Evolutionary conservation across 2,888 invertebrate species (phyloP), one percentile per base, ranked within the genome.

Genomic region (Diogma glabrata): DNA sequence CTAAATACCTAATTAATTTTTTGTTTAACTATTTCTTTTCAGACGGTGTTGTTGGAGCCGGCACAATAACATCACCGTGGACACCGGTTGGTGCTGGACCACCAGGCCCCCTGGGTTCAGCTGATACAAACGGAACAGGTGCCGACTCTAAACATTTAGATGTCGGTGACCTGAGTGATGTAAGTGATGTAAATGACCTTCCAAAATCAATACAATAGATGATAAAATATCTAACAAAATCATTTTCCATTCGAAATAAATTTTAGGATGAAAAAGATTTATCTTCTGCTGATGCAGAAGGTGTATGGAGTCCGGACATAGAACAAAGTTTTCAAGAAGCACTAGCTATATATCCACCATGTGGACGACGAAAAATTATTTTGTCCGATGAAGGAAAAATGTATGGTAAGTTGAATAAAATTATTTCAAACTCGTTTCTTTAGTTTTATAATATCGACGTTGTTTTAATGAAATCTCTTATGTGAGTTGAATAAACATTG

Each of bases 321-420:
- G 99, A 99, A 74, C 97, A 99, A 76, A 94, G 94, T 76, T 99
- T 99, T 76, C 97, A 99, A 73, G 99, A 99, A 77, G 99, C 99
- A 58, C 80, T 99, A 70, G 94, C 96, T 65, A 97, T 99, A 71
- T 99, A 99, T 77, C 99, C 99, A 56, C 99, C 99, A 57, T 99
- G 99, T 74, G 99, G 99, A 59, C 77, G 99, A 64, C 82, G 99
- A 72, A 99, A 99, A 81, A 99, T 99, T 71, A 99, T 99, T 64
- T 84, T 99, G 64, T 95, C 95, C 63, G 99, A 99, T 73, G 99
- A 99, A 79, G 99, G 99, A 70, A 99, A 99, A 84, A 99, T 99
- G 99, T 99, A 97, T 80, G 99, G 97, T 99, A 79, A 89, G 94
- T 88, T 23, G n/a, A n/a, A n/a, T n/a, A n/a, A n/a, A n/a, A n/a